Evolutionary conservation across 2,888 invertebrate genomes (phyloP), one percentile per base, ranked within the genome.

Genomic region (Hyalella azteca): DNA sequence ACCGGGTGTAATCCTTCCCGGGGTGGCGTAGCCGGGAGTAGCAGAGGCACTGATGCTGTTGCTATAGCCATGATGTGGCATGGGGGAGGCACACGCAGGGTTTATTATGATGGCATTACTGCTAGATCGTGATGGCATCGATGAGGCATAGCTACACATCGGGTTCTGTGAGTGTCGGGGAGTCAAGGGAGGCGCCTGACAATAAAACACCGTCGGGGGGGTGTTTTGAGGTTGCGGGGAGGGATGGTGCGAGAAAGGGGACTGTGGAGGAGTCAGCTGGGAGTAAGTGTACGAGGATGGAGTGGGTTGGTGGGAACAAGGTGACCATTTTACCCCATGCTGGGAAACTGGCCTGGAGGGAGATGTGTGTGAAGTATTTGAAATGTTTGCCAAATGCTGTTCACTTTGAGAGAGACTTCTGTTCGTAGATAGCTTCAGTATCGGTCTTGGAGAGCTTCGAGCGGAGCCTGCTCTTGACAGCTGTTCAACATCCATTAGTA

Each of bases 1-100:
- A n/a, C 82, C 82, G 13, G 83, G 81, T 26, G 81, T 81, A 2
- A 66, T 26, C 11, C 41, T 50, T 1, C 79, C 81, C 3, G 79
- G 77, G 19, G 79, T 50, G 40, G 22, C 36, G 11, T 48, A 60
- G 3, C 79, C 79, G 7, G 60, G 45, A 7, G 40, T 78, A 2
- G 11, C 50, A 50, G 66, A 36, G 19, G 66, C n/a, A 15, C 66
- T 66, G 19, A 36, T 36, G 36, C 36, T 36, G 36, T 32, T 66
- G 15, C 11, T 45, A 36, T 66, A 66, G 4, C 66, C 66, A 15
- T 66, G 66, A 29, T 36, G 32, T n/a, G 36, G 19, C 36, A 66
- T 19, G 13, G 15, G 59, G 59, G 59, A 26, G 4, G 29, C 22
- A 19, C 66, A 36, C 19, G 66, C 66, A 15, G 66, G 66, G 66